A percentile compares a stretch with the other conserved stretches of the same genome.
Conservation (phyloP, 2,888 invertebrate species). For the Lathronympha strigana region DNA sequence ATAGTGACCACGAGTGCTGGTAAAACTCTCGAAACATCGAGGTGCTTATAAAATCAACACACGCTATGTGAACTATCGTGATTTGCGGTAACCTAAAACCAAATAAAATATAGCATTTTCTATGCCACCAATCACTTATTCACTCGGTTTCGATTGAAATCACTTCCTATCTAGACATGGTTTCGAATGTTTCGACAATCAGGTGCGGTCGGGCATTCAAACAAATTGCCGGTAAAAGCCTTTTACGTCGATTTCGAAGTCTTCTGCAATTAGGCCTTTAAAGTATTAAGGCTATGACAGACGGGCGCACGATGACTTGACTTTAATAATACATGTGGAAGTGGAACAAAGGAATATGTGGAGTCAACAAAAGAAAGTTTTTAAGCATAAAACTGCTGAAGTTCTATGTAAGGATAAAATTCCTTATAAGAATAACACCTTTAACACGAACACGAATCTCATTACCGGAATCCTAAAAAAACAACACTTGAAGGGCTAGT, state of each 20-base stretch:
- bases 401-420: background rate
- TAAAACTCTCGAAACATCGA: too few relatives aligned
- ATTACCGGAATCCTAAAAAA: too few relatives aligned
- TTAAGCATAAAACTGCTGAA: background rate
- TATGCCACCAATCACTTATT: background rate
- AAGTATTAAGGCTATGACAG: conserved; percentile 61
- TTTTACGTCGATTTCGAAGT: conserved; percentile 56
- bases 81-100: too few relatives aligned
- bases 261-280: conserved; percentile 56
- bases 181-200: conserved; percentile 22
- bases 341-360: conserved; percentile 43
- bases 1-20: too few relatives aligned
- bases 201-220: conserved; percentile 51
- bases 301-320: conserved; percentile 53
- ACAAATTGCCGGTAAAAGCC: conserved; percentile 61
- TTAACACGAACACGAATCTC: too few relatives aligned
- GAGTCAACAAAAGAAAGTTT: conserved; percentile 40
- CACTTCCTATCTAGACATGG: conserved; percentile 19
- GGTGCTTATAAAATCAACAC: too few relatives aligned
- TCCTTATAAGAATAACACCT: too few relatives aligned
- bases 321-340: conserved; percentile 50
- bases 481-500: too few relatives aligned
- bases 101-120: background rate
- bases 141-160: background rate
- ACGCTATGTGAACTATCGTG: too few relatives aligned